phyloP scores from a whole-genome alignment of 1,140 invertebrate species.

The Drosophila santomea region DNA sequence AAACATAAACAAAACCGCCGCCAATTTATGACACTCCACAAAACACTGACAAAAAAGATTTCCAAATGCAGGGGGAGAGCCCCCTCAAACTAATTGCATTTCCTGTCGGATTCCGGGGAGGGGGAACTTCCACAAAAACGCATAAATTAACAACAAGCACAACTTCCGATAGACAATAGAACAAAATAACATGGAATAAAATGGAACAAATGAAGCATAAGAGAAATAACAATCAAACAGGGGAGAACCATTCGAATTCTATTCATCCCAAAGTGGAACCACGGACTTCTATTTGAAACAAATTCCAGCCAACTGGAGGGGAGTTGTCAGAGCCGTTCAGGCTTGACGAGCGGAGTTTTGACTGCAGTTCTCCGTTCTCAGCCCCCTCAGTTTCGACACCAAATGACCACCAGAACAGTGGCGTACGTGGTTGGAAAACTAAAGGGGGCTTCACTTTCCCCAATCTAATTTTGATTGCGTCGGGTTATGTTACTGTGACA shows the following conservation, averaged over 20 bases:
- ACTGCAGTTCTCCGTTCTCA: constrained; percentile 12
- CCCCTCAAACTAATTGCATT: constrained; percentile 57
- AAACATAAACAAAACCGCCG: constrained; percentile 54
- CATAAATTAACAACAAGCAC: constrained; percentile 55
- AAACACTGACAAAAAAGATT: constrained; percentile 35
- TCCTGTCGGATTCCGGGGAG: constrained; percentile 24
- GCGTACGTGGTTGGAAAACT: background rate
- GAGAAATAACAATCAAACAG: constrained; percentile 33
- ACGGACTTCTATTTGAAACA: constrained; percentile 37
- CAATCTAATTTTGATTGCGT: background rate
- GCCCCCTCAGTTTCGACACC: constrained; percentile 1
- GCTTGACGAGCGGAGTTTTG: constrained; percentile 36
- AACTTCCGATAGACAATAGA: constrained; percentile 58
- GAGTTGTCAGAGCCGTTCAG: constrained; percentile 25
- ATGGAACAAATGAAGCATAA: constrained; percentile 59
- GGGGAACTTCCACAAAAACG: constrained; percentile 46
- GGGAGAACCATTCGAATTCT: constrained; percentile 34
- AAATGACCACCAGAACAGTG: constrained; percentile 11
- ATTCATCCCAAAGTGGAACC: constrained; percentile 26
- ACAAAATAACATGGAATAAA: constrained; percentile 44
- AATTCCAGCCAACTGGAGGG: constrained; percentile 28
- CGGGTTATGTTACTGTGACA: background rate
- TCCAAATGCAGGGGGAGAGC: constrained; percentile 28
- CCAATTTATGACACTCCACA: constrained; percentile 50
- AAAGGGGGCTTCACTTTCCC: background rate